phyloP scores from a whole-genome alignment of 2,797 vertebrate species.

The Centroberyx gerrardi region DNA sequence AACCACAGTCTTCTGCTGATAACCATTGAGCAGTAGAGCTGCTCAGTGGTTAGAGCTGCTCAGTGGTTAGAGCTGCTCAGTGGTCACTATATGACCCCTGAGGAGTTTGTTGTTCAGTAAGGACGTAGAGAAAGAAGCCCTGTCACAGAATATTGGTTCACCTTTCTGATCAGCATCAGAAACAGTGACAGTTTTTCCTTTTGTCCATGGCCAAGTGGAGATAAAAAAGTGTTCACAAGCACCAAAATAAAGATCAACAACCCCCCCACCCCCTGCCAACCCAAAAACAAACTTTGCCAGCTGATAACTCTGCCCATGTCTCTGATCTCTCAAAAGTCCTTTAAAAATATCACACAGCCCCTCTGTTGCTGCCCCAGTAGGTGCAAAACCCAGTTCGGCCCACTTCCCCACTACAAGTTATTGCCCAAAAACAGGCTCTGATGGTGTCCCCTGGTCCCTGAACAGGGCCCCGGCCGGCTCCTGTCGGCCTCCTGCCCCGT shows the following conservation, averaged over 20 bases:
- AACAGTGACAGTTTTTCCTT: not conserved
- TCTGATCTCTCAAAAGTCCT: slow-evolving; percentile 35
- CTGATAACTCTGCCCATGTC: slow-evolving; percentile 15
- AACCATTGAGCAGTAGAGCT: no score
- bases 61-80: no score
- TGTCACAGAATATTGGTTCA: not conserved
- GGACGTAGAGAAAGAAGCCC: not conserved
- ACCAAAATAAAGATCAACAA: not conserved
- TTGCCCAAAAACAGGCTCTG: slow-evolving; percentile 65
- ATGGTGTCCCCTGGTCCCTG: slow-evolving; percentile 69
- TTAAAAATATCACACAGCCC: slow-evolving; percentile 21
- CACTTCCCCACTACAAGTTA: slow-evolving; percentile 44
- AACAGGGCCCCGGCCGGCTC: slow-evolving; percentile 35
- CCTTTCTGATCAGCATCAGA: slow-evolving; percentile 2
- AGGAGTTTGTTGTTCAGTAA: no score
- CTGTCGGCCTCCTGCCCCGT: slow-evolving; percentile 47
- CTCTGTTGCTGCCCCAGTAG: slow-evolving; percentile 25
- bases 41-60: no score
- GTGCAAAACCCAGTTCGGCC: slow-evolving; percentile 46
- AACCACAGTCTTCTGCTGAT: no score
- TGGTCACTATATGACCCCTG: no score
- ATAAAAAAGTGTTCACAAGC: slow-evolving; percentile 20
- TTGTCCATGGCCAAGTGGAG: not conserved
- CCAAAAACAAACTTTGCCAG: slow-evolving; percentile 24
- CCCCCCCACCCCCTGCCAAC: no score